Base-by-base conservation (phyloP, 2,888 invertebrate species). In the Tetanocera ferruginea region DNA sequence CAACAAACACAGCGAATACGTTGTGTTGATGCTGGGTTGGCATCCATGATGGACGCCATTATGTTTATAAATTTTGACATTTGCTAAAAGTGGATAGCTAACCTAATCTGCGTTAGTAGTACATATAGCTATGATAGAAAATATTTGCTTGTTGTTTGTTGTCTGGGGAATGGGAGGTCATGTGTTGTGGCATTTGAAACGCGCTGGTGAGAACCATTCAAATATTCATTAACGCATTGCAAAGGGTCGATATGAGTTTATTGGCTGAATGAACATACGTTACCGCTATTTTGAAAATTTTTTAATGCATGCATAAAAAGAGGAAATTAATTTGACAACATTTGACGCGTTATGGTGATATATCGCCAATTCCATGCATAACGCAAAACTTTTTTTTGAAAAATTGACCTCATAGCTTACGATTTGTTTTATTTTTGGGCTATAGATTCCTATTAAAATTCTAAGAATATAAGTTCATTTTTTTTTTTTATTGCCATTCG, bases 41-140 rank as follows among this genome's bases (percentile, higher is more conserved):
- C 84, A 84, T 84, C 81, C 84, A 84, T 84, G 83, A 82, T 82
- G 82, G 78, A 78, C 83, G 82, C 82, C 84, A 82, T 84, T 83
- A 80, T 85, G 81, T 83, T 84, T 83, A 84, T 84, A 84, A 76
- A 84, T 82, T 86, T 83, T 9, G 55, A 67, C 23, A 37, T 31
- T 52, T 28, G 25, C 52, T 34, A 28, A n/a, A 72, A 72, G 51
- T 43, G 60, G 60, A 23, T 37, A 73, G n/a, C 28, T 52, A 34
- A 19, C 23, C 60, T 73, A 73, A 73, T 60, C 60, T 73, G 23
- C 17, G 23, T 31, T 23, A 11, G 19, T 25, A 34, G 11, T n/a
- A 3, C n/a, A 43, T 43, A n/a, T 9, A 23, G n/a, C 14, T 28
- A 14, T 11, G 19, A 14, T 72, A 57, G 23, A 34, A 52, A 5